A percentile compares a stretch with the other conserved stretches of the same genome.
These are phyloP conservation scores for Sclerurus mexicanus DNA, from an alignment of 2,113 vertebrate species.

Conservation along the genomic window DNA sequence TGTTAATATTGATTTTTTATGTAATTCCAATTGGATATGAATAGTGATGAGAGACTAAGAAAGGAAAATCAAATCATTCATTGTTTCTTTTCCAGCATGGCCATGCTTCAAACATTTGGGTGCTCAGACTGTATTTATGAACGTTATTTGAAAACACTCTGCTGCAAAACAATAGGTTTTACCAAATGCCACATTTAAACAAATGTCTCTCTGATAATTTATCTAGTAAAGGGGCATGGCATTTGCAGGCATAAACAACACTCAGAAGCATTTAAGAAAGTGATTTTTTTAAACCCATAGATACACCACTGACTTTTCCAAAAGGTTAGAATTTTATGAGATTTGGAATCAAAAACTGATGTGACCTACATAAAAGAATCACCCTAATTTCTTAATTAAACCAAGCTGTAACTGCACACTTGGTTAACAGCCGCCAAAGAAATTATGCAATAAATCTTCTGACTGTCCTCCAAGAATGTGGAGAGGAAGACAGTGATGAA, in stretches of 20 bases:
- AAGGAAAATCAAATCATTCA: background rate
- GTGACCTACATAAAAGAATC: conserved; percentile 80
- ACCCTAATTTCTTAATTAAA: conserved; percentile 80
- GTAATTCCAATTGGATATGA: background rate
- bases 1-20: background rate
- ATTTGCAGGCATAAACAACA: conserved; percentile 15
- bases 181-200: conserved; percentile 17
- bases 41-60: background rate
- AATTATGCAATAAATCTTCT: conserved; percentile 77
- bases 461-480: conserved; percentile 70
- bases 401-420: conserved; percentile 73
- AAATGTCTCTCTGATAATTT: conserved; percentile 25
- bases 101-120: background rate
- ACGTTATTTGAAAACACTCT: background rate
- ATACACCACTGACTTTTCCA: conserved; percentile 65
- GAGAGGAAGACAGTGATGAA: conserved; percentile 1
- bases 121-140: background rate
- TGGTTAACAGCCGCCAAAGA: conserved; percentile 65
- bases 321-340: conserved; percentile 68
- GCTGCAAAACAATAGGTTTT: background rate
- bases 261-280: background rate
- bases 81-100: background rate
- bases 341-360: conserved; percentile 79
- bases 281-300: background rate
- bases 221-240: background rate